A percentile compares a stretch with the other conserved stretches of the same genome.
These are phyloP conservation scores for Seira musarum DNA, from an alignment of 2,888 invertebrate genomes.

Conservation along the genomic window DNA sequence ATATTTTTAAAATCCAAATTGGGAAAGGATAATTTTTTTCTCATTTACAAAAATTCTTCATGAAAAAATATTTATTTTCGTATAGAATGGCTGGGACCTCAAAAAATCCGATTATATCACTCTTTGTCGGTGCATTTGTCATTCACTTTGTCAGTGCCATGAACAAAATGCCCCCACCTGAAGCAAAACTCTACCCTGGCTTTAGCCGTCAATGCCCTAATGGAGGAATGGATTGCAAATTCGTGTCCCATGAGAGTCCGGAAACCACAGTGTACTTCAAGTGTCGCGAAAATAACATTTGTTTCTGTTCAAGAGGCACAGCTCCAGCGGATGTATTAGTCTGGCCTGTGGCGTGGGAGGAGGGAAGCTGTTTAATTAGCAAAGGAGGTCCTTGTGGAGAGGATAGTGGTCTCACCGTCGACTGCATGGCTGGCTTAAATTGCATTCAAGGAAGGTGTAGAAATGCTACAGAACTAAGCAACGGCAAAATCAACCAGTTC, in stretches of 20 bases:
- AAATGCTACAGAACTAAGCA: conserved; percentile 47
- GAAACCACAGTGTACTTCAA: conserved; percentile 46
- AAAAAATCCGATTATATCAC: too few relatives aligned
- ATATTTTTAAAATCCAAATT: too few relatives aligned
- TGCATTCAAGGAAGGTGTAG: conserved; percentile 60
- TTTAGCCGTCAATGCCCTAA: conserved; percentile 46
- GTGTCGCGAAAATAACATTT: conserved; percentile 46
- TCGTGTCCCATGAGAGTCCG: conserved; percentile 31
- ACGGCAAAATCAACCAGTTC: conserved; percentile 32
- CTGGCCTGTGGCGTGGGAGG: conserved; percentile 49
- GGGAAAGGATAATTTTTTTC: too few relatives aligned
- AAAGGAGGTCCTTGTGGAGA: conserved; percentile 59
- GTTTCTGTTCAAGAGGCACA: conserved; percentile 47
- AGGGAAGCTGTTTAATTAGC: conserved; percentile 35
- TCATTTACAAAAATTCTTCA: too few relatives aligned
- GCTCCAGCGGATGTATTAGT: conserved; percentile 42
- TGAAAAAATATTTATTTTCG: too few relatives aligned
- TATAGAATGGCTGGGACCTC: too few relatives aligned
- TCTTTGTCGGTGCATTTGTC: too few relatives aligned
- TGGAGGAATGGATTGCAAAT: conserved; percentile 34
- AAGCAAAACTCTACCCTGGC: conserved; percentile 44
- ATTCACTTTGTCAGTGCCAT: too few relatives aligned
- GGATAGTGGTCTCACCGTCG: conserved; percentile 39
- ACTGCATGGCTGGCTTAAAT: conserved; percentile 29
- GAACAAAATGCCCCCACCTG: conserved; percentile 58